Base-by-base conservation (phyloP, 2,113 vertebrate species). In the Camelus dromedarius region DNA sequence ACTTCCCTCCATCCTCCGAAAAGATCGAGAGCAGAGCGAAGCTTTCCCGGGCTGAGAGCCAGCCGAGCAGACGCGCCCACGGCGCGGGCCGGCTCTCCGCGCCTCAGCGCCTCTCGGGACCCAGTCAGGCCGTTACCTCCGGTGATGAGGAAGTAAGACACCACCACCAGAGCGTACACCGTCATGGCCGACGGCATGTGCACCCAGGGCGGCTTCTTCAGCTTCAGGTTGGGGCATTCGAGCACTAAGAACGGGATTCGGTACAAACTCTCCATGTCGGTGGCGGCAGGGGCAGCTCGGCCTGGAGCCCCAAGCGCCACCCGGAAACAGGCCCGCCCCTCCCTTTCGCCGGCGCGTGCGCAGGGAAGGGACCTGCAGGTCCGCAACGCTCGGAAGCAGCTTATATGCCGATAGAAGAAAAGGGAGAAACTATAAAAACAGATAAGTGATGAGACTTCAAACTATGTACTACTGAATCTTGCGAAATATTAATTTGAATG, bases 161-260 rank as follows among this genome's bases (percentile, higher is more conserved):
- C 99, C 90, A 99, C 99, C 93, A 99, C 99, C 70, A 99, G 96
- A 2, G 99, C 99, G 73, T 99, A 99, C 24, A 99, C 99, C 1
- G 99, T 99, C 99, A 99, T 99, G 4, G 99, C 99, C 52, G 99
- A 99, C 56, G 99, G 99, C 99, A 99, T 99, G 83, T 99, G 99
- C 67, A 99, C 98, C 99, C 99, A 99, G 12, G 99, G 99, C 11
- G 99, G 99, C 95, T 99, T 99, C 99, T 99, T 99, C 96, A 99
- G 99, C 96, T 99, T 99, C 89, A 99, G 98, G 93, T 99, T 99
- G 28, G 99, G 99, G 88, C 99, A 99, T 97, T 99, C 99, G 16
- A 99, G 99, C 95, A 99, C 99, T 22, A 99, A 95, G 89, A 99
- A 99, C 0, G 99, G 99, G 60, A 99, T 66, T 32, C 99, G 99